Percentiles rank a stretch among this genome's conserved stretches.
Conservation (phyloP, 1,140 invertebrate genomes). For the Artemia franciscana region DNA sequence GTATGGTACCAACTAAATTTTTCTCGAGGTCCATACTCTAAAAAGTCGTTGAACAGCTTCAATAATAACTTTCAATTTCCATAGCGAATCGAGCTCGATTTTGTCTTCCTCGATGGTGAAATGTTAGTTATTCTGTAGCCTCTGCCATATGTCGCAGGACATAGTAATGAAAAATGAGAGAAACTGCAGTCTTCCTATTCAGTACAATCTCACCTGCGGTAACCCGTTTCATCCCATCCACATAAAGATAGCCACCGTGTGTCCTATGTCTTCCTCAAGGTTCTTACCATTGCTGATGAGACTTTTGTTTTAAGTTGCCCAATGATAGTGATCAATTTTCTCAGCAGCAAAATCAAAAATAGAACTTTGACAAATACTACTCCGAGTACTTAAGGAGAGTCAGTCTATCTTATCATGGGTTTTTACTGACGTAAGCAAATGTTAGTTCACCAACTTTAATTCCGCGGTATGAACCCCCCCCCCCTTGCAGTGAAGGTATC, state of each 20-base stretch:
- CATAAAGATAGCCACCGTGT: background rate
- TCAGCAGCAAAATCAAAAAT: background rate
- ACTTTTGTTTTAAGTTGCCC: background rate
- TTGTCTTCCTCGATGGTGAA: background rate
- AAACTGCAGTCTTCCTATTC: no score
- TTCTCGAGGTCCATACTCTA: conserved; percentile 13
- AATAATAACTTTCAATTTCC: background rate
- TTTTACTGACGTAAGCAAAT: background rate
- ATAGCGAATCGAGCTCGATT: background rate
- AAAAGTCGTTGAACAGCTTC: conserved; percentile 14
- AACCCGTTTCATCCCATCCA: background rate
- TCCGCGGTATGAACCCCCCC: background rate
- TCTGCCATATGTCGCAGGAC: background rate
- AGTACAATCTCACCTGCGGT: no score
- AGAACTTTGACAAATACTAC: background rate
- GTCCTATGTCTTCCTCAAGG: background rate
- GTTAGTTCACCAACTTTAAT: background rate
- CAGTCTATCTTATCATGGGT: background rate
- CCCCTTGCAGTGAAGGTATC: no score
- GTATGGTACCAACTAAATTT: conserved; percentile 15
- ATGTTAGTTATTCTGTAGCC: background rate
- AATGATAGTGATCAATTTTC: background rate
- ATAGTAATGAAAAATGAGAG: background rate
- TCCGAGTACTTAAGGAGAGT: background rate
- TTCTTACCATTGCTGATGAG: background rate